Base-by-base conservation (phyloP, 2,797 vertebrate genomes). In the Fratercula arctica region DNA sequence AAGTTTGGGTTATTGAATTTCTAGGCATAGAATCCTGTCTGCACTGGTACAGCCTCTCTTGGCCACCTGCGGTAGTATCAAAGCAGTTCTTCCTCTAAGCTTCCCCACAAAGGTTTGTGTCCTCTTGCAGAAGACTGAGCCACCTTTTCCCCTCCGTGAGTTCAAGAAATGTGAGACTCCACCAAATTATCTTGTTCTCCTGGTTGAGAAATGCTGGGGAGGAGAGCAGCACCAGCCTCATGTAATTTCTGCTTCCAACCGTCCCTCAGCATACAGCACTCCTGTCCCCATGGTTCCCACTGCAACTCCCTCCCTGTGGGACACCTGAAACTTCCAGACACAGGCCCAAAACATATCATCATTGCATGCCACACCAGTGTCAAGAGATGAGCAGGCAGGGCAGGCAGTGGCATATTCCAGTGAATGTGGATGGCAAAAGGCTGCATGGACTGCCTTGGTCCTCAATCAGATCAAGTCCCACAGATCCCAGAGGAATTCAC, bases 221-320 rank as follows among this genome's bases (percentile, higher is more conserved):
- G 29, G 18, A 70, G 2, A 45, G 12, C n/a, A 72, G 20, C 35
- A 70, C 7, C 43, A 87, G 26, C 19, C 26, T n/a, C 18, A 20
- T 3, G 6, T 41, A 1, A 25, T 41, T 76, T 80, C 57, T 66
- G 10, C 46, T 80, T 61, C 53, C 53, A 73, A 6, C 12, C 1
- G 1, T 57, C 26, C 12, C n/a, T 73, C 2, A 3, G 12, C 3
- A 0, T 24, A 37, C 46, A 72, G 16, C 29, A 63, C 4, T n/a
- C 25, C 26, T 46, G 54, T 63, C 23, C 29, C 21, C 4, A 2
- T 57, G 60, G 20, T 7, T 82, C 37, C 54, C 21, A 39, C 43
- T 35, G 24, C 1, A 3, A 57, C 6, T 78, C 18, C 17, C 11
- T 63, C 67, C 53, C 21, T 4, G 3, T 25, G 25, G 54, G 60